A percentile compares a stretch with the other conserved stretches of the same genome.
Evolutionary conservation across 2,797 vertebrate species (phyloP).

Genomic region (Falco biarmicus): DNA sequence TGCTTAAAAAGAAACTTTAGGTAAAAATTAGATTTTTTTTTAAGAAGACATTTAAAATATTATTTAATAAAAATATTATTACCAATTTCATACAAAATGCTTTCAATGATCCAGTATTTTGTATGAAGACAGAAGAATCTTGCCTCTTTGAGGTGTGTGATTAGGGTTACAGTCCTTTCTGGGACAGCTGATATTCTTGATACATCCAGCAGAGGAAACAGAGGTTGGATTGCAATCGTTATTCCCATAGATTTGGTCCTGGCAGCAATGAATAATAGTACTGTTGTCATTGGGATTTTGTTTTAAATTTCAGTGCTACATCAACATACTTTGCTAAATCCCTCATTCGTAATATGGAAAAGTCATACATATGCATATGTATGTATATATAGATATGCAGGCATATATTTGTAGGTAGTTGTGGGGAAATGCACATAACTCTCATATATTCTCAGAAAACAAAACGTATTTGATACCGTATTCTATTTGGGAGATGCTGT

Average conservation of each 20-base stretch:
- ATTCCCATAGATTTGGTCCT: background rate
- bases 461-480: background rate
- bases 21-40: too few relatives aligned
- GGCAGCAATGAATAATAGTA: background rate
- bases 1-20: background rate
- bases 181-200: background rate
- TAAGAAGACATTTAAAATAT: background rate
- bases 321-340: background rate
- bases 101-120: background rate
- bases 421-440: background rate
- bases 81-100: background rate
- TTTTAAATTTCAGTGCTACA: background rate
- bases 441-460: background rate
- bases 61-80: background rate
- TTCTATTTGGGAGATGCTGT: background rate
- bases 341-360: background rate
- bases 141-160: background rate
- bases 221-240: background rate
- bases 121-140: background rate
- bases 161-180: background rate
- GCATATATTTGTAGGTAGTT: background rate
- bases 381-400: accelerated
- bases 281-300: background rate
- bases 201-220: slow-evolving; percentile 50
- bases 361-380: background rate